Percentiles rank a stretch among this genome's conserved stretches.
Conservation (phyloP, 2,888 invertebrate species). For the Dysmachus trigonus region DNA sequence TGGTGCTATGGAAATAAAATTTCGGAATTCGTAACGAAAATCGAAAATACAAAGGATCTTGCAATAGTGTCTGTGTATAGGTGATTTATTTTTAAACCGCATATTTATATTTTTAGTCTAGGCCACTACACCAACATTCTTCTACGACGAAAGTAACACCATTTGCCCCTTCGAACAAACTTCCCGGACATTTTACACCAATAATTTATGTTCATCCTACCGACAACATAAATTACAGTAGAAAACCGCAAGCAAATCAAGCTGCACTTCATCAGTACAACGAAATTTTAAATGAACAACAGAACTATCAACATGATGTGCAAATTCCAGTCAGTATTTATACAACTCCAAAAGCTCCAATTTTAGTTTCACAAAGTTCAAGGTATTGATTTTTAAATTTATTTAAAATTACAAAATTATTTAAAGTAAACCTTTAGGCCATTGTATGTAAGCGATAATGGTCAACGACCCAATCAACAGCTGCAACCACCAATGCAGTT, state of each 20-base stretch:
- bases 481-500: neutral
- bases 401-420: neutral
- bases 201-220: slow-evolving; percentile 61
- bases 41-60: neutral
- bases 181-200: slow-evolving; percentile 68
- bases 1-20: too few relatives aligned
- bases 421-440: neutral
- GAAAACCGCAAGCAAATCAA: slow-evolving; percentile 1
- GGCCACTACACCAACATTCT: neutral
- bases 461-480: neutral
- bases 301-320: slow-evolving; percentile 52
- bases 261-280: neutral
- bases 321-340: slow-evolving; percentile 44
- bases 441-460: neutral
- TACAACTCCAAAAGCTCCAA: neutral
- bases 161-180: slow-evolving; percentile 67
- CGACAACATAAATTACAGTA: slow-evolving; percentile 47
- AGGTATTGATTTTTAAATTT: neutral
- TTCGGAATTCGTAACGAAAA: too few relatives aligned
- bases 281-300: neutral
- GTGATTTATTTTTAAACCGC: neutral
- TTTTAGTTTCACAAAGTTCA: neutral
- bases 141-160: slow-evolving; percentile 63
- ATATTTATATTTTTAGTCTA: neutral
- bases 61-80: too few relatives aligned